Evolutionary conservation across 1,140 invertebrate species (phyloP), one percentile per base, ranked within the genome.

Genomic region (Gryon sp.): DNA sequence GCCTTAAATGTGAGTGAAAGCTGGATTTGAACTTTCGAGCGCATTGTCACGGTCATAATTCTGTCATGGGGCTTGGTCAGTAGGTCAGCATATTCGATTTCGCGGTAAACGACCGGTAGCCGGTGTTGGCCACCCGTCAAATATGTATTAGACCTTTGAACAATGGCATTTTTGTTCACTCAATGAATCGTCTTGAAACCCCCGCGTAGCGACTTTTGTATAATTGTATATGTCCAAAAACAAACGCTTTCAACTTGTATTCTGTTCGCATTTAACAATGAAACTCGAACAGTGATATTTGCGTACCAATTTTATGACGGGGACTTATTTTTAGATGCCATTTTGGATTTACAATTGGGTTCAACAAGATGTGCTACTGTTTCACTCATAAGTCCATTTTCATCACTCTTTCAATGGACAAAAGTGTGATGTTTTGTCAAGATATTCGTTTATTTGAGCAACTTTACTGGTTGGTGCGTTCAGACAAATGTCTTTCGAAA

Each of bases 31-130:
- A 69, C 68, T 78, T 75, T 80, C 63, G 19, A 78, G 65, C 53
- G 80, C 74, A 78, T 78, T 62, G 57, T 77, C 57, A 66, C 15
- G 66, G 36, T 57, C 65, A n/a, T 81, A 59, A 70, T 77, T 76
- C 59, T 70, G 66, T 70, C 66, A 59, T 2, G 40, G 16, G 28
- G n/a, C 9, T 72, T 55, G 68, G 48, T 62, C 40, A 62, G 14
- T 72, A 26, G 68, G 63, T 68, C 52, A 59, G 40, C 34, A 43
- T 53, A 60, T 70, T 45, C 53, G 20, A 60, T 45, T 72, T 62
- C 46, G 55, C 36, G 68, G 68, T 55, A 72, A 62, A 72, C 55
- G 57, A 55, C 46, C 55, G 48, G 68, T 62, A 72, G 55, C 68
- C 46, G n/a, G 45, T 55, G 4, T 72, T 72, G 68, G 46, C 7